Percentiles rank a stretch among this genome's conserved stretches.
Conservation (phyloP, 1,140 invertebrate genomes). For the Doryteuthis pealeii region DNA sequence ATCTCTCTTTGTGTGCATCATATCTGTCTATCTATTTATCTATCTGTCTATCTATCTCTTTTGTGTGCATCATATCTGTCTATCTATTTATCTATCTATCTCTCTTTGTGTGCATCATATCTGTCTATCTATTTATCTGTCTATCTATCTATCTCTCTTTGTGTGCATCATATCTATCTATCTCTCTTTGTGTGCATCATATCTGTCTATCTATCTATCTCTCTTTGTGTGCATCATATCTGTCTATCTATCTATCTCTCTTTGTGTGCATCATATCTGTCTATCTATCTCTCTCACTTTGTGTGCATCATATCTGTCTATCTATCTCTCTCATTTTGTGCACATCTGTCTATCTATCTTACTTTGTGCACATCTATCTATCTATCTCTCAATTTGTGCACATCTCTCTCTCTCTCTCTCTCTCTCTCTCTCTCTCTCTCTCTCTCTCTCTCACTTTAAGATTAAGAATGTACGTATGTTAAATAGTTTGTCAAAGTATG, state of each 20-base stretch:
- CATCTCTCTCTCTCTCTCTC: no score
- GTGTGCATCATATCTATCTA: not conserved
- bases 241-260: not conserved
- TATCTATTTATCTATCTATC: not conserved
- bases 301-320: not conserved
- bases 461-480: no score
- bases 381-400: no score
- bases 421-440: no score
- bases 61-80: not conserved
- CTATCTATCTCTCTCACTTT: not conserved
- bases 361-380: no score
- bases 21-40: not conserved
- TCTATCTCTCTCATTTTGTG: not conserved
- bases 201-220: not conserved
- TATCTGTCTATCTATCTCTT: not conserved
- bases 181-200: not conserved
- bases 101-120: not conserved
- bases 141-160: not conserved
- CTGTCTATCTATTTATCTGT: not conserved
- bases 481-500: no score
- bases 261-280: not conserved
- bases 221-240: not conserved
- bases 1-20: not conserved
- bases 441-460: no score
- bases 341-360: not conserved